phyloP scores from a whole-genome alignment of 2,888 invertebrate species.

The Branchellion lobata region DNA sequence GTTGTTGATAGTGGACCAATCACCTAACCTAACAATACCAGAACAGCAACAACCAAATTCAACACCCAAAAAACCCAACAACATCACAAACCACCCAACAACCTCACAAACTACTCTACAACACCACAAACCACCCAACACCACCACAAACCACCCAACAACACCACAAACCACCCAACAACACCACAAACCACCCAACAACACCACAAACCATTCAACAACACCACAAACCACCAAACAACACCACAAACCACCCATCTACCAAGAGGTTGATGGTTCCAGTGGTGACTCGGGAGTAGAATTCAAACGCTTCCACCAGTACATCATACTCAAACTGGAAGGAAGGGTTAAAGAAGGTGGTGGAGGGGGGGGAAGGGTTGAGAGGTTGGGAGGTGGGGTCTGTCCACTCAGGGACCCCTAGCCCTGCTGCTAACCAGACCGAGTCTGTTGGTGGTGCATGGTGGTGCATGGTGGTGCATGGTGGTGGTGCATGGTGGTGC shows the following conservation, averaged over 20 bases:
- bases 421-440: constrained; percentile 27
- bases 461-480: not conserved
- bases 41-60: no score
- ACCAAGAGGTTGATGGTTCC: constrained; percentile 37
- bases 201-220: constrained; percentile 17
- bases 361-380: not conserved
- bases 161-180: not conserved
- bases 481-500: not conserved
- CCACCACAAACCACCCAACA: not conserved
- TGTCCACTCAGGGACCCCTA: not conserved
- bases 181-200: not conserved
- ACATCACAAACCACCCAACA: no score
- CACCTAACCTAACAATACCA: no score
- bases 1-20: not conserved
- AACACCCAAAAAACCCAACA: no score
- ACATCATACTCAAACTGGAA: constrained; percentile 14
- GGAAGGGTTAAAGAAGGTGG: constrained; percentile 13
- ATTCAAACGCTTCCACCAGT: constrained; percentile 11
- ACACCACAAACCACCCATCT: not conserved
- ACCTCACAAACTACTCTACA: no score
- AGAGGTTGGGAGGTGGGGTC: not conserved
- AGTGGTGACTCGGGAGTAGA: not conserved
- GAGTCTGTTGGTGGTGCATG: not conserved
- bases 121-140: no score
- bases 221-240: not conserved